Conservation (phyloP, 2,797 vertebrate species). For the Bryconaethiops microstoma region DNA sequence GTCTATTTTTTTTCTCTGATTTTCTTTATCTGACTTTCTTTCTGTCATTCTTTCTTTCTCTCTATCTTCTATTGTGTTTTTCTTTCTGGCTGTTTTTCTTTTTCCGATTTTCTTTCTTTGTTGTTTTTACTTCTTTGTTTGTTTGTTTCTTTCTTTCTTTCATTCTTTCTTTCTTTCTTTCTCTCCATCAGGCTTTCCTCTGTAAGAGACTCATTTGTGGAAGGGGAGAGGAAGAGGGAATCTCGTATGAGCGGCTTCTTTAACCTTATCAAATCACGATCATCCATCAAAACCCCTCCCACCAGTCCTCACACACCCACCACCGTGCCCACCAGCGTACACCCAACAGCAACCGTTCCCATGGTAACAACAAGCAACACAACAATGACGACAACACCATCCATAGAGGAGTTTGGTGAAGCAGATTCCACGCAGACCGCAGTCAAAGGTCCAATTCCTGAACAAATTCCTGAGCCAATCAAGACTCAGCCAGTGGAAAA, state of each 20-base stretch:
- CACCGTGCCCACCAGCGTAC: constrained; percentile 44
- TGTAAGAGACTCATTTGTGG: constrained; percentile 61
- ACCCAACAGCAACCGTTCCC: constrained; percentile 34
- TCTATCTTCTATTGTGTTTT: neutral
- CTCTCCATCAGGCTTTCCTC: constrained; percentile 11
- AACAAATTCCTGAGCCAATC: constrained; percentile 66
- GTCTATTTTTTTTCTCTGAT: no score
- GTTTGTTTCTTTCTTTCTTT: neutral
- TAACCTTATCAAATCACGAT: constrained; percentile 88
- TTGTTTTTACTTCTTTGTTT: neutral
- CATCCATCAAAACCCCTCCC: constrained; percentile 69
- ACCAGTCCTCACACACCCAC: constrained; percentile 44
- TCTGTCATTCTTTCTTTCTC: no score
- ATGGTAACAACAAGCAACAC: constrained; percentile 54
- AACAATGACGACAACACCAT: neutral
- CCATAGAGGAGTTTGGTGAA: constrained; percentile 66
- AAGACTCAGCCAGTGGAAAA: constrained; percentile 43
- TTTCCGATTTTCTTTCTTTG: neutral
- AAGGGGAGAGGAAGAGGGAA: constrained; percentile 84
- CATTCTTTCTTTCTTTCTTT: neutral
- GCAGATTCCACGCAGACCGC: constrained; percentile 60
- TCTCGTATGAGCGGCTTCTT: constrained; percentile 92
- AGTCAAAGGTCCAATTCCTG: constrained; percentile 55
- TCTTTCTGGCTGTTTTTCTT: neutral
- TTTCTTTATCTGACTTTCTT: no score